Conservation (phyloP, 2,113 vertebrate species). For the Poecilia latipinna region DNA sequence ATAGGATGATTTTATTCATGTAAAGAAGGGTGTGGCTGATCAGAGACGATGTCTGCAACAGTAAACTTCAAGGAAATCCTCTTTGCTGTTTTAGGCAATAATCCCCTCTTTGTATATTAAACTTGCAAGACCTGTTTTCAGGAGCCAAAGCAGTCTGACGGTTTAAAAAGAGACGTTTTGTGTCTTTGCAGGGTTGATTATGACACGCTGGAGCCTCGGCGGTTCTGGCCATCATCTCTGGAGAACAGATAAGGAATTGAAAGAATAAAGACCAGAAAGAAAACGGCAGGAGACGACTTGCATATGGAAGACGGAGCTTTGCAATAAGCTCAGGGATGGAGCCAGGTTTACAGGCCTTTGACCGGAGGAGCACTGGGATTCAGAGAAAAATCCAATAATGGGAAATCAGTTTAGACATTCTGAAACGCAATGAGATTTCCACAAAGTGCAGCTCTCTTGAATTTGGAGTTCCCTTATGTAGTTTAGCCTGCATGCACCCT, state of each 20-base stretch:
- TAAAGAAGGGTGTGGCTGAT: slow-evolving; percentile 46
- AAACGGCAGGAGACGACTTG: slow-evolving; percentile 16
- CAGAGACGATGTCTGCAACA: slow-evolving; percentile 16
- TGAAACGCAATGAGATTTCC: slow-evolving; percentile 2
- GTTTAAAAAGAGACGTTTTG: slow-evolving; percentile 10
- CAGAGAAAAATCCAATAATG: slow-evolving; percentile 11
- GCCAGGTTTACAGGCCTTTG: slow-evolving; percentile 12
- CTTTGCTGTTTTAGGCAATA: slow-evolving; percentile 32
- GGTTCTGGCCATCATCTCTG: slow-evolving; percentile 13
- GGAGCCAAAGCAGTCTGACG: slow-evolving; percentile 19
- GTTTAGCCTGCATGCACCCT: neutral
- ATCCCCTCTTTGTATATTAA: slow-evolving; percentile 45
- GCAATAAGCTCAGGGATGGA: slow-evolving; percentile 26
- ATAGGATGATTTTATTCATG: neutral
- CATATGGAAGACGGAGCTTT: slow-evolving; percentile 23
- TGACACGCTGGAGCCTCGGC: neutral
- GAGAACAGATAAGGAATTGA: slow-evolving; percentile 10
- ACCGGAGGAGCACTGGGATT: slow-evolving; percentile 11
- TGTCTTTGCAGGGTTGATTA: slow-evolving; percentile 13
- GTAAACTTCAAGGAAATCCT: slow-evolving; percentile 6
- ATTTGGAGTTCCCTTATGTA: neutral
- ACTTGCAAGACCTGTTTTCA: slow-evolving; percentile 63
- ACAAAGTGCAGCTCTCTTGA: slow-evolving; percentile 27
- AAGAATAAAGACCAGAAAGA: slow-evolving; percentile 1
- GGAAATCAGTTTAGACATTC: neutral